A percentile compares a stretch with the other conserved stretches of the same genome.
Evolutionary conservation across 92 coral and sea anemone species (phyloP).

Genomic region (Porites evermanni): DNA sequence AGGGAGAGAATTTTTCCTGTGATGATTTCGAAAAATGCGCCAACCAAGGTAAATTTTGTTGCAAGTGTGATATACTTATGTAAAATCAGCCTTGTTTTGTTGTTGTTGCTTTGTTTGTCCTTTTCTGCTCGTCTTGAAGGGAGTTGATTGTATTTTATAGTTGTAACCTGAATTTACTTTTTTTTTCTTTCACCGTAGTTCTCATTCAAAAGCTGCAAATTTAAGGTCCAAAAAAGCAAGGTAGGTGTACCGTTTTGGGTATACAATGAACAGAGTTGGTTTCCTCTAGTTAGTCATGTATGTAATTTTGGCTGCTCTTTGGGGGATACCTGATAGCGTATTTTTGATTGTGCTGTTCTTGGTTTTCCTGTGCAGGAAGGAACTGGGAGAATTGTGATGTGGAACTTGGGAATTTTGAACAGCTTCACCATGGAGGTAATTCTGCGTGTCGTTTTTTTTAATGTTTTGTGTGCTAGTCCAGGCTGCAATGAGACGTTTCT

Average conservation of each 20-base stretch:
- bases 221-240: conserved; percentile 97
- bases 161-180: neutral
- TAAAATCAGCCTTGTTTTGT: no score
- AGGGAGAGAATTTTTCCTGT: conserved; percentile 90
- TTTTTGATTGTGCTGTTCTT: no score
- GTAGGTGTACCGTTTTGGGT: conserved; percentile 35
- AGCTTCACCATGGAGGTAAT: conserved; percentile 92
- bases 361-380: conserved; percentile 66
- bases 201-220: conserved; percentile 85
- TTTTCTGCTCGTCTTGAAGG: no score
- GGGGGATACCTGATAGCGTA: no score
- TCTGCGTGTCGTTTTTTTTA: neutral
- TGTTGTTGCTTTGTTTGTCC: no score
- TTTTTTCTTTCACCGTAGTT: conserved; percentile 51
- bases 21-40: conserved; percentile 93
- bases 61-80: neutral
- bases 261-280: neutral
- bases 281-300: neutral
- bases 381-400: conserved; percentile 96
- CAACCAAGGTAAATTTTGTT: conserved; percentile 72
- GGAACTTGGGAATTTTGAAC: conserved; percentile 90
- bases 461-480: no score
- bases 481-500: no score
- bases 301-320: no score
- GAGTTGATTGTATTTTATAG: neutral